Evolutionary conservation across 2,113 vertebrate species (phyloP).

Genomic region (Anolis carolinensis): DNA sequence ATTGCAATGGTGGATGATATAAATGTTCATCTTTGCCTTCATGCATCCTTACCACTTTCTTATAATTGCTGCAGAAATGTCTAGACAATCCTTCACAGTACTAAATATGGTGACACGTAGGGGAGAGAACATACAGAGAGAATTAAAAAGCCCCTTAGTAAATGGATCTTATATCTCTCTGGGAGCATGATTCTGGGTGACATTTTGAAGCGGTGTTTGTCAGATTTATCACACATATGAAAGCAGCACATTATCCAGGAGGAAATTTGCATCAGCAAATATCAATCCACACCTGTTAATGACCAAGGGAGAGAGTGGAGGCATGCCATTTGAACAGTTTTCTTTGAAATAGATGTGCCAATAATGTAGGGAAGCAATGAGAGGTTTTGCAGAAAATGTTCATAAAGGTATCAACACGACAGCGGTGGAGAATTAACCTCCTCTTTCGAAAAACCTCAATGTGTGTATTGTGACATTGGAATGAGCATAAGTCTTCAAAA

Average conservation of each 20-base stretch:
- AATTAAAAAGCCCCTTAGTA: background rate
- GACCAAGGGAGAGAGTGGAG: background rate
- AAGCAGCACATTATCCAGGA: background rate
- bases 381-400: background rate
- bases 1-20: background rate
- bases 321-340: background rate
- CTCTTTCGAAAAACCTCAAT: background rate
- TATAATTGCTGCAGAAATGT: background rate
- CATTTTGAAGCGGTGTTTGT: background rate
- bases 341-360: slow-evolving; percentile 1
- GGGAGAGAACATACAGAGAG: no score
- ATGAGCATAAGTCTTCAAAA: background rate
- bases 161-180: background rate
- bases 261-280: slow-evolving; percentile 15
- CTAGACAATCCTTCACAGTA: background rate
- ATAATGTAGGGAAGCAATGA: background rate
- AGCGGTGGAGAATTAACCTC: background rate
- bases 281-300: slow-evolving; percentile 14
- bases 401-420: background rate
- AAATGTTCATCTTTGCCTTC: background rate
- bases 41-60: background rate
- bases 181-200: background rate
- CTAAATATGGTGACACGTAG: background rate
- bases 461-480: background rate
- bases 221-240: slow-evolving; percentile 8